Evolutionary conservation across 64 coral and sea anemone species (phyloP).

Genomic region (Exaiptasia diaphana): DNA sequence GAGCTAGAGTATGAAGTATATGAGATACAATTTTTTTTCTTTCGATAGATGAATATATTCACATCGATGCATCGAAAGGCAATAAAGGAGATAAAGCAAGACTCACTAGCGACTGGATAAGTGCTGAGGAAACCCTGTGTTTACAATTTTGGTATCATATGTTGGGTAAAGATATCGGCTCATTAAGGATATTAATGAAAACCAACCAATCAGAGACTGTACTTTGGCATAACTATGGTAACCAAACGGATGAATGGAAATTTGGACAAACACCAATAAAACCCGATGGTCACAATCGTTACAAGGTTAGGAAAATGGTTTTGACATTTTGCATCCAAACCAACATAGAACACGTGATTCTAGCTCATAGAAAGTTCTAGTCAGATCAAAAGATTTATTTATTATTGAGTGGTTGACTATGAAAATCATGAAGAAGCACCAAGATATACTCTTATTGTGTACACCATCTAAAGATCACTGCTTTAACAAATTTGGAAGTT

Average conservation of each 20-base stretch:
- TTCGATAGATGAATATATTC: not conserved
- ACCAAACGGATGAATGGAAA: not conserved
- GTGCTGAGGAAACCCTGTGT: not conserved
- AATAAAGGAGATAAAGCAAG: not conserved
- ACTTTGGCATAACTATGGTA: not conserved
- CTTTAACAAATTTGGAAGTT: too few species aligned
- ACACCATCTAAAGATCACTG: too few species aligned
- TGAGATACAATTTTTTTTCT: too few species aligned
- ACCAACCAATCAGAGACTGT: constrained; percentile 7
- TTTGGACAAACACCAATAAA: not conserved
- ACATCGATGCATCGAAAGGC: not conserved
- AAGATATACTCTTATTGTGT: too few species aligned
- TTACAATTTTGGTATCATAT: constrained; percentile 15
- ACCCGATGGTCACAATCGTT: not conserved
- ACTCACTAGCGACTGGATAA: not conserved
- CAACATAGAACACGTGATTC: too few species aligned
- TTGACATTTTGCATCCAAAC: too few species aligned
- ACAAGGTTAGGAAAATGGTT: not conserved
- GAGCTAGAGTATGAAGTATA: too few species aligned
- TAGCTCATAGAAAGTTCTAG: too few species aligned
- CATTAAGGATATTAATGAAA: not conserved
- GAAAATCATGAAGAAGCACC: too few species aligned
- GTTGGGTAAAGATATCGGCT: not conserved
- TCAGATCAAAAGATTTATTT: too few species aligned
- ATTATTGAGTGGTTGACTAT: too few species aligned